Evolutionary conservation across 2,113 vertebrate genomes (phyloP).

Genomic region (Equus przewalskii): DNA sequence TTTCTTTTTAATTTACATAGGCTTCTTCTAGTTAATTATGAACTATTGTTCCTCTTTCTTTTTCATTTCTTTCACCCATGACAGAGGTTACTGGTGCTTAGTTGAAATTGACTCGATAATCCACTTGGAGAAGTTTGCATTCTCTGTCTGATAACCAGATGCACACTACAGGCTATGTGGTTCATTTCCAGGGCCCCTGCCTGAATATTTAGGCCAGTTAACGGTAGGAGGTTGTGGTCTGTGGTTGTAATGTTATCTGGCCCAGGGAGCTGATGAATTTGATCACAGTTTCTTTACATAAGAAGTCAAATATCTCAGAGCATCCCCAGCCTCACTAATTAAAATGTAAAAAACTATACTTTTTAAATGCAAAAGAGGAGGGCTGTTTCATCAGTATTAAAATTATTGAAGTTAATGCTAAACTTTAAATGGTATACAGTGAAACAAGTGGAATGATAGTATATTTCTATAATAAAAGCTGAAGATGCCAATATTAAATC

Average conservation of each 20-base stretch:
- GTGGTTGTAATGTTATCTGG: slow-evolving; percentile 86
- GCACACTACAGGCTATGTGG: slow-evolving; percentile 81
- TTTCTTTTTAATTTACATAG: slow-evolving; percentile 34
- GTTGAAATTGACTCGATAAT: slow-evolving; percentile 81
- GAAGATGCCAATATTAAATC: neutral
- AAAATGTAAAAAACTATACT: slow-evolving; percentile 48
- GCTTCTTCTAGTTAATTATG: slow-evolving; percentile 51
- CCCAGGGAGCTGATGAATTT: slow-evolving; percentile 87
- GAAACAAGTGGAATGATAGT: neutral
- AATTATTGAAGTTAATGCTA: slow-evolving; percentile 38
- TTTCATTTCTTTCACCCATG: slow-evolving; percentile 66
- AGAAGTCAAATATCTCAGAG: slow-evolving; percentile 73
- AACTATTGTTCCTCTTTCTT: slow-evolving; percentile 48
- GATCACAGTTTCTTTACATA: slow-evolving; percentile 80
- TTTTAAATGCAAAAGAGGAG: slow-evolving; percentile 50
- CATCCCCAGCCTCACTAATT: slow-evolving; percentile 71
- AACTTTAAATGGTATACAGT: neutral
- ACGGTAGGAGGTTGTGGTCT: slow-evolving; percentile 82
- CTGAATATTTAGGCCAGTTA: slow-evolving; percentile 86
- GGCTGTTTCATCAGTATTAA: neutral
- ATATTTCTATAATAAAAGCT: neutral
- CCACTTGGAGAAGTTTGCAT: slow-evolving; percentile 82
- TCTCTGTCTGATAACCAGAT: slow-evolving; percentile 86
- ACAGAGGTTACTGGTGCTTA: slow-evolving; percentile 67
- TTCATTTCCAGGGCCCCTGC: slow-evolving; percentile 84